These are phyloP conservation scores for Nasua narica DNA, from an alignment of 2,797 vertebrate species.

Conservation along the genomic window DNA sequence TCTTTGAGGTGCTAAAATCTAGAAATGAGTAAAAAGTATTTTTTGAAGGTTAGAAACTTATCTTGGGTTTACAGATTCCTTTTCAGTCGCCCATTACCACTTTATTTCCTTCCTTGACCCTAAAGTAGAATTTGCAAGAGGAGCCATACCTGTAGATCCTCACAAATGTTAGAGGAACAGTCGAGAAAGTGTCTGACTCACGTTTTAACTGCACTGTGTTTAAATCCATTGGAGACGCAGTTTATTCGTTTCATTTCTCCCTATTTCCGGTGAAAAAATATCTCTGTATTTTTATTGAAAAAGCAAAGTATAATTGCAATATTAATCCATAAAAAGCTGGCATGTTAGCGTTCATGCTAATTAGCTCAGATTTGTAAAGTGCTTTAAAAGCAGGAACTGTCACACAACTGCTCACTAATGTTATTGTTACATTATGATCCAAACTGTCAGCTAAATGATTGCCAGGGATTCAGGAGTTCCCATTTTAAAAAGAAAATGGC, in stretches of 20 bases:
- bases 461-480: conserved; percentile 37
- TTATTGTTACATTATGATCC: conserved; percentile 48
- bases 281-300: conserved; percentile 48
- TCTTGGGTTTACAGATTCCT: background rate
- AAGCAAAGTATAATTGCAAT: conserved; percentile 37
- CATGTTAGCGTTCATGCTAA: conserved; percentile 59
- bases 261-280: conserved; percentile 36
- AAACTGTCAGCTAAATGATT: conserved; percentile 60
- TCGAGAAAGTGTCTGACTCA: background rate
- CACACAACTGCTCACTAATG: conserved; percentile 42
- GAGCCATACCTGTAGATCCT: background rate
- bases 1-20: background rate
- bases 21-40: conserved; percentile 16
- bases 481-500: conserved; percentile 54
- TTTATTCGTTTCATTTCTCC: conserved; percentile 24
- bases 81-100: background rate
- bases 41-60: conserved; percentile 2
- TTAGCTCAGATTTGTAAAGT: conserved; percentile 61
- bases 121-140: background rate
- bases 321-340: conserved; percentile 54
- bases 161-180: background rate
- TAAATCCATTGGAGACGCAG: background rate
- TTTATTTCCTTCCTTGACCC: background rate
- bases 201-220: conserved; percentile 6
- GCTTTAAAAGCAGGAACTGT: conserved; percentile 59